Percentiles rank a stretch among this genome's conserved stretches.
Conservation (phyloP, 2,797 vertebrate genomes). For the Pachyuromys duprasi region DNA sequence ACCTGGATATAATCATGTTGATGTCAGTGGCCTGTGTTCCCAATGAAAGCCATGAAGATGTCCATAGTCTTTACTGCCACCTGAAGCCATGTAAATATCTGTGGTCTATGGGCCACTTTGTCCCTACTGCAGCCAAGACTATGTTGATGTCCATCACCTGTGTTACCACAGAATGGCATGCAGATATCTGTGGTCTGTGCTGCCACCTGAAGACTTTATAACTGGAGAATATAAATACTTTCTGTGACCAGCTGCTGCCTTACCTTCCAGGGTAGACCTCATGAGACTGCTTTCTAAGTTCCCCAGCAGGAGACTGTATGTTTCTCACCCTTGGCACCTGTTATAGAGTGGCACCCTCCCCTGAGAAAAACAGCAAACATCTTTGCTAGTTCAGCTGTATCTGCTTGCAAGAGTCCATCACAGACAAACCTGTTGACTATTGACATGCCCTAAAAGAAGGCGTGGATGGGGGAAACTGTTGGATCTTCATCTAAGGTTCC, state of each 20-base stretch:
- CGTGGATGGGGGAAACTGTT: not conserved
- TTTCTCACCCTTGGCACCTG: not conserved
- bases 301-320: rapidly evolving
- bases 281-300: not conserved
- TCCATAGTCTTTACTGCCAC: not conserved
- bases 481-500: no score
- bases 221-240: not conserved
- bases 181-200: not conserved
- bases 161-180: not conserved
- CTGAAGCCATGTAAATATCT: not conserved
- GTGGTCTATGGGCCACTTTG: not conserved
- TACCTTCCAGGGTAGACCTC: not conserved
- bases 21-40: not conserved
- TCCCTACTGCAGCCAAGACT: not conserved
- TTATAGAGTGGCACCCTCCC: not conserved
- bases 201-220: not conserved
- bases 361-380: not conserved
- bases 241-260: rapidly evolving
- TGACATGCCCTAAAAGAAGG: not conserved
- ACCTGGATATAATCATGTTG: not conserved
- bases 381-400: not conserved
- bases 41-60: not conserved
- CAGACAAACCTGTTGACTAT: not conserved
- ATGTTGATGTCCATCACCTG: not conserved
- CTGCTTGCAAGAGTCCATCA: no score